Evolutionary conservation across 2,797 vertebrate species (phyloP).

Genomic region (Botia kubotai): DNA sequence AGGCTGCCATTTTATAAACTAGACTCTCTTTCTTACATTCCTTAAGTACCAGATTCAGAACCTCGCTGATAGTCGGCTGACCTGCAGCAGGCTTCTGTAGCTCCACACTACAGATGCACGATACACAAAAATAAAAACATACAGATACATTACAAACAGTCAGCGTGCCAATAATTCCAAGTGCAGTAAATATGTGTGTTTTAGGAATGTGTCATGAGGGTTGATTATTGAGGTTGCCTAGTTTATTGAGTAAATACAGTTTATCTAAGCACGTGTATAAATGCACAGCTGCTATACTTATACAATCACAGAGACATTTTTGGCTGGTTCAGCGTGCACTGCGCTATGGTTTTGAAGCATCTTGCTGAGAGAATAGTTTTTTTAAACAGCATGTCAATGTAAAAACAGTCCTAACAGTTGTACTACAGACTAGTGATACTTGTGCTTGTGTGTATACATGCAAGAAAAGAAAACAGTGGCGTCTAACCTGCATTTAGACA

Average conservation of each 20-base stretch:
- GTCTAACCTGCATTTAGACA: slow-evolving; percentile 88
- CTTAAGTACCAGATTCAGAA: slow-evolving; percentile 88
- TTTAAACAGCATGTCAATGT: too few relatives aligned
- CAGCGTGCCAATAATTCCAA: background rate
- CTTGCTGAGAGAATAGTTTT: too few relatives aligned
- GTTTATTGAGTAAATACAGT: too few relatives aligned
- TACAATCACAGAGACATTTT: too few relatives aligned
- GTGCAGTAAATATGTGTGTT: background rate
- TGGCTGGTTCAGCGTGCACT: too few relatives aligned
- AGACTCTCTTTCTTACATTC: slow-evolving; percentile 93
- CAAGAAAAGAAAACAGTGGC: background rate
- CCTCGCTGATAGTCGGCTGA: slow-evolving; percentile 84
- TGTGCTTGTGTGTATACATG: background rate
- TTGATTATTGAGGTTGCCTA: too few relatives aligned
- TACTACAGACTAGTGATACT: background rate
- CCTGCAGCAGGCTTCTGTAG: slow-evolving; percentile 82
- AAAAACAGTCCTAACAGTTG: too few relatives aligned
- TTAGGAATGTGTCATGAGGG: background rate
- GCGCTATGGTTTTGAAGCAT: too few relatives aligned
- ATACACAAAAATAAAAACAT: background rate
- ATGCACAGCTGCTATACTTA: too few relatives aligned
- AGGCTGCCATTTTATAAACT: slow-evolving; percentile 89
- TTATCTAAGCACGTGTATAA: too few relatives aligned
- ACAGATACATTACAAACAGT: background rate
- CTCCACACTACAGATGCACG: slow-evolving; percentile 77